Evolutionary conservation across 1,140 invertebrate genomes (phyloP).

Genomic region (Platyscapa corneri): DNA sequence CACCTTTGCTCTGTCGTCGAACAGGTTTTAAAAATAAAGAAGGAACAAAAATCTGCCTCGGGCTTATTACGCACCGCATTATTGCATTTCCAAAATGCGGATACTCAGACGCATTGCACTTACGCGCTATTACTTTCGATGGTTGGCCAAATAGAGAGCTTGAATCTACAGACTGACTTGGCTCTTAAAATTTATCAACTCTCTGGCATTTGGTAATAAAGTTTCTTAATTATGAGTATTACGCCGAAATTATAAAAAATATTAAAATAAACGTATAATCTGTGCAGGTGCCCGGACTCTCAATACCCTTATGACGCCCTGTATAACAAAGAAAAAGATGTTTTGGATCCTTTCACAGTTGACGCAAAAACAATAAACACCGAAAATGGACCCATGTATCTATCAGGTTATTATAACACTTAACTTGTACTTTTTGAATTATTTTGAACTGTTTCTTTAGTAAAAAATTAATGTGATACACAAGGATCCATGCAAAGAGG

Average conservation of each 20-base stretch:
- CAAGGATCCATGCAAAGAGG: constrained; percentile 64
- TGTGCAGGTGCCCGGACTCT: constrained; percentile 68
- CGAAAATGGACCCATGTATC: constrained; percentile 62
- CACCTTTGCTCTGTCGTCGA: constrained; percentile 61
- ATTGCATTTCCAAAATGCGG: constrained; percentile 59
- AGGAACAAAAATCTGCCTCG: constrained; percentile 60
- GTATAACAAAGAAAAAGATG: constrained; percentile 66
- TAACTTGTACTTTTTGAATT: neutral
- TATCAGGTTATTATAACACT: constrained; percentile 59
- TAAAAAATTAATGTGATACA: constrained; percentile 35
- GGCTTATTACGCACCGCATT: constrained; percentile 61
- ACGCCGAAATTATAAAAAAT: neutral
- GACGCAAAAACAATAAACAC: constrained; percentile 55
- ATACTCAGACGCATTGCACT: constrained; percentile 57
- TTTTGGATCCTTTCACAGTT: constrained; percentile 61
- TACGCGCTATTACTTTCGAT: constrained; percentile 61
- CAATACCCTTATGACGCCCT: constrained; percentile 64
- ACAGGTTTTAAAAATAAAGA: constrained; percentile 61
- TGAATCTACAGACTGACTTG: constrained; percentile 57
- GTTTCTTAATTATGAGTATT: neutral
- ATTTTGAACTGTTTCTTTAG: neutral
- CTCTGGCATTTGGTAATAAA: constrained; percentile 62
- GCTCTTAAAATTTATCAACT: constrained; percentile 66
- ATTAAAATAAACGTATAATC: neutral
- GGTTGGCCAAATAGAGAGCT: constrained; percentile 64